phyloP scores from a whole-genome alignment of 2,797 vertebrate genomes.

The Rachycentron canadum region DNA sequence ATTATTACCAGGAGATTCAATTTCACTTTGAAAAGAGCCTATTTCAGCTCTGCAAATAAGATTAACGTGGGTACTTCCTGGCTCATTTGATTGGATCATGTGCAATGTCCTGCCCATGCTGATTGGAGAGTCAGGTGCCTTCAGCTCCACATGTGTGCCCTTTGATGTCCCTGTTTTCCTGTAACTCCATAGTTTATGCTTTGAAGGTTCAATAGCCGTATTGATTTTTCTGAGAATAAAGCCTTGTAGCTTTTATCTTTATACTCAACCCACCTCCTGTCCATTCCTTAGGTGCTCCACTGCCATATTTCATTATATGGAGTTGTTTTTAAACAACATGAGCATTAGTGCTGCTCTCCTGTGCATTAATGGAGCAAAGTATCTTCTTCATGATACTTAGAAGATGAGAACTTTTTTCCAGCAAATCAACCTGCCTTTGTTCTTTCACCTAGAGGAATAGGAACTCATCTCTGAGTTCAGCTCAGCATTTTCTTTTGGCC shows the following conservation, averaged over 20 bases:
- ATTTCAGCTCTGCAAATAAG: slow-evolving; percentile 71
- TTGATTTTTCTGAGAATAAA: slow-evolving; percentile 81
- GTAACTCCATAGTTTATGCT: slow-evolving; percentile 72
- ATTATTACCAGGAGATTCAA: slow-evolving; percentile 69
- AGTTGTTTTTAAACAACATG: slow-evolving; percentile 30
- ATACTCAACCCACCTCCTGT: slow-evolving; percentile 42
- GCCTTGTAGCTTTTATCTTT: slow-evolving; percentile 73
- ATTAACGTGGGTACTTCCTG: slow-evolving; percentile 60
- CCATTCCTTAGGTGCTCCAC: slow-evolving; percentile 27
- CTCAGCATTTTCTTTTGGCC: slow-evolving; percentile 11
- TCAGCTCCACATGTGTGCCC: slow-evolving; percentile 38
- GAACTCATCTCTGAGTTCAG: slow-evolving; percentile 14
- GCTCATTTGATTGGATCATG: slow-evolving; percentile 58
- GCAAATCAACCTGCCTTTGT: neutral
- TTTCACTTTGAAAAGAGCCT: slow-evolving; percentile 73
- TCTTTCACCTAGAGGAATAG: neutral
- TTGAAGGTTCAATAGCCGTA: slow-evolving; percentile 77
- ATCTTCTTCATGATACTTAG: neutral
- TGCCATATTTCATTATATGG: slow-evolving; percentile 36
- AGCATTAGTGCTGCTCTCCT: slow-evolving; percentile 36
- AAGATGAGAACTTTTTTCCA: neutral
- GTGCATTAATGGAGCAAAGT: slow-evolving; percentile 13
- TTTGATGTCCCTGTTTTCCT: slow-evolving; percentile 71
- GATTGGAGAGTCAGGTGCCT: slow-evolving; percentile 53
- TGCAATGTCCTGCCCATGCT: slow-evolving; percentile 8